Evolutionary conservation across 2,797 vertebrate genomes (phyloP).

Genomic region (Scyliorhinus canicula): DNA sequence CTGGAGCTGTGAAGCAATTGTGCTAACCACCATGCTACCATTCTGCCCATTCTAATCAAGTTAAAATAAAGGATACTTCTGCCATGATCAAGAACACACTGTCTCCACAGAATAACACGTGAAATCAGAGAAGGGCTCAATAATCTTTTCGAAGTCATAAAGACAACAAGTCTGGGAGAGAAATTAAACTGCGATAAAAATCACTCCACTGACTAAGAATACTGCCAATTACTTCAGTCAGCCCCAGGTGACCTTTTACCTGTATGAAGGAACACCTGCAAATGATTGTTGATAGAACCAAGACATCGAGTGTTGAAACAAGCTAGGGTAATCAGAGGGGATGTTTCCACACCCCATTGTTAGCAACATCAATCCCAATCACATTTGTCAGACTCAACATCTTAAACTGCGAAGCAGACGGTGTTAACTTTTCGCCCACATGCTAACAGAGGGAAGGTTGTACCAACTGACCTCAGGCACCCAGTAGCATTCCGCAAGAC

Average conservation of each 20-base stretch:
- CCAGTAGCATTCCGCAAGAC: conserved; percentile 97
- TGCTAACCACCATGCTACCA: too few relatives aligned
- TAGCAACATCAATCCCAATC: background rate
- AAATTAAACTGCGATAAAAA: background rate
- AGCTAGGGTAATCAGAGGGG: background rate
- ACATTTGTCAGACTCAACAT: background rate
- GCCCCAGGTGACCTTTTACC: background rate
- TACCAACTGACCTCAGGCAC: conserved; percentile 80
- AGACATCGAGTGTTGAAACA: background rate
- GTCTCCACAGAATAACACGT: background rate
- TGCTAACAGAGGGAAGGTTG: background rate
- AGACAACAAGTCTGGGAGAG: background rate
- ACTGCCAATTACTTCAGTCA: background rate
- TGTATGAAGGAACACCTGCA: background rate
- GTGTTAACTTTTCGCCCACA: background rate
- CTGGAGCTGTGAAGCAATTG: too few relatives aligned
- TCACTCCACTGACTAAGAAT: background rate
- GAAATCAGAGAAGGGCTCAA: background rate
- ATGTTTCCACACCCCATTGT: background rate
- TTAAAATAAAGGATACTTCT: background rate
- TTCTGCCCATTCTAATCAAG: too few relatives aligned
- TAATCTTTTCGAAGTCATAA: background rate
- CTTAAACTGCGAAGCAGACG: background rate
- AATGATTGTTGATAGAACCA: background rate
- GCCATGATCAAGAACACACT: background rate